These are phyloP conservation scores for Lordiphosa fenestrarum DNA, from an alignment of 2,888 invertebrate genomes.

Conservation along the genomic window DNA sequence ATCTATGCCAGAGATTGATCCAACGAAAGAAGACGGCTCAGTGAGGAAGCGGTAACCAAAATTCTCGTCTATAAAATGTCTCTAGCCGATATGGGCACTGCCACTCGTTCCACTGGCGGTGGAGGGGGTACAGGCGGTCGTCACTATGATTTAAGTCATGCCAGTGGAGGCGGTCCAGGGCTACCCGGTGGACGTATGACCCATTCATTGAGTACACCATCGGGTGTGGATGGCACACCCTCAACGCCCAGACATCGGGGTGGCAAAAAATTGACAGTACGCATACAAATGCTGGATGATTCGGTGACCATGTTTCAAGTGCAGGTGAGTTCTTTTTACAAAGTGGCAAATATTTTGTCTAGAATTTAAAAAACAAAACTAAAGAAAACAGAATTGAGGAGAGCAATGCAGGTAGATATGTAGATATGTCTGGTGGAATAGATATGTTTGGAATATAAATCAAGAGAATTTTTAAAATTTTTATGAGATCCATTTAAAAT, in stretches of 20 bases:
- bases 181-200: conserved; percentile 85
- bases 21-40: conserved; percentile 14
- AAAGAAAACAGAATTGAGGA: too few relatives aligned
- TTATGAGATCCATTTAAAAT: too few relatives aligned
- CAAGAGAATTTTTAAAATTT: too few relatives aligned
- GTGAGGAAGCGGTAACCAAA: conserved; percentile 47
- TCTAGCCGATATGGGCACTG: conserved; percentile 78
- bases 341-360: too few relatives aligned
- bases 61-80: conserved; percentile 79
- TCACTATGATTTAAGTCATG: conserved; percentile 33
- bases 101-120: conserved; percentile 59
- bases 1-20: conserved; percentile 32
- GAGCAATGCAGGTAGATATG: too few relatives aligned
- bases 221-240: conserved; percentile 86
- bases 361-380: too few relatives aligned
- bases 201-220: conserved; percentile 91
- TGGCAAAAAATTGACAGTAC: conserved; percentile 93
- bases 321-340: conserved; percentile 84
- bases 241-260: conserved; percentile 91
- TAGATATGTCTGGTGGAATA: too few relatives aligned
- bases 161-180: conserved; percentile 54
- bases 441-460: too few relatives aligned
- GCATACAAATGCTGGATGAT: conserved; percentile 95
- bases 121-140: conserved; percentile 57
- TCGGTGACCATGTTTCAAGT: conserved; percentile 94